Percentiles rank a stretch among this genome's conserved stretches.
phyloP scores from a whole-genome alignment of 1,140 invertebrate species.

The Chionoecetes opilio region DNA sequence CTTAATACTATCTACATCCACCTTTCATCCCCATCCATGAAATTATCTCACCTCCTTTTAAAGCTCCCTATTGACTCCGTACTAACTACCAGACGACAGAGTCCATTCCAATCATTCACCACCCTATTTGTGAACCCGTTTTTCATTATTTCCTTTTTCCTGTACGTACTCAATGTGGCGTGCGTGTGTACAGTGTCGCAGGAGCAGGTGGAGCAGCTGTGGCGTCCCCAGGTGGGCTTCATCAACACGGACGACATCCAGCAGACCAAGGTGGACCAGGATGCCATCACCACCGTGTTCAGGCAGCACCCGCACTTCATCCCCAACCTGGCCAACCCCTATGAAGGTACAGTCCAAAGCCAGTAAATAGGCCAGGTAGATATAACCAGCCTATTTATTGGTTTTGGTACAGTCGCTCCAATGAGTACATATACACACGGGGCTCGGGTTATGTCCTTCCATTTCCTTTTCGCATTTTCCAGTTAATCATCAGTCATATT shows the following conservation, averaged over 20 bases:
- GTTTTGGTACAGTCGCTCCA: neutral
- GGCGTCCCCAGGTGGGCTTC: constrained; percentile 71
- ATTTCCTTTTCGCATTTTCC: neutral
- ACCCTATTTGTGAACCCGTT: too few relatives aligned
- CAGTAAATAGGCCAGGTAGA: too few relatives aligned
- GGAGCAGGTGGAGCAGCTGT: constrained; percentile 70
- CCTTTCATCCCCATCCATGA: too few relatives aligned
- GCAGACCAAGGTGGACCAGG: constrained; percentile 71
- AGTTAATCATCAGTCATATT: too few relatives aligned
- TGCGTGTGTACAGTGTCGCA: constrained; percentile 54
- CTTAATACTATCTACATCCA: too few relatives aligned
- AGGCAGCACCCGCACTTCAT: neutral
- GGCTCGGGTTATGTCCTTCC: neutral
- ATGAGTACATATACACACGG: too few relatives aligned
- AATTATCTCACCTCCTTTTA: too few relatives aligned
- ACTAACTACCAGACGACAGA: too few relatives aligned
- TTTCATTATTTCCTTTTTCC: too few relatives aligned
- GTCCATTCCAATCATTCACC: too few relatives aligned
- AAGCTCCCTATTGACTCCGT: too few relatives aligned
- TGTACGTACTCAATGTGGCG: too few relatives aligned
- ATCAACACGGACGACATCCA: constrained; percentile 80
- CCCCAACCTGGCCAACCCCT: constrained; percentile 67
- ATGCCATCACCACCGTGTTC: constrained; percentile 70
- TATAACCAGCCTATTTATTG: neutral
- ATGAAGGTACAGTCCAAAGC: constrained; percentile 76